Evolutionary conservation across 2,113 vertebrate genomes (phyloP).

Genomic region (Saccopteryx leptura): DNA sequence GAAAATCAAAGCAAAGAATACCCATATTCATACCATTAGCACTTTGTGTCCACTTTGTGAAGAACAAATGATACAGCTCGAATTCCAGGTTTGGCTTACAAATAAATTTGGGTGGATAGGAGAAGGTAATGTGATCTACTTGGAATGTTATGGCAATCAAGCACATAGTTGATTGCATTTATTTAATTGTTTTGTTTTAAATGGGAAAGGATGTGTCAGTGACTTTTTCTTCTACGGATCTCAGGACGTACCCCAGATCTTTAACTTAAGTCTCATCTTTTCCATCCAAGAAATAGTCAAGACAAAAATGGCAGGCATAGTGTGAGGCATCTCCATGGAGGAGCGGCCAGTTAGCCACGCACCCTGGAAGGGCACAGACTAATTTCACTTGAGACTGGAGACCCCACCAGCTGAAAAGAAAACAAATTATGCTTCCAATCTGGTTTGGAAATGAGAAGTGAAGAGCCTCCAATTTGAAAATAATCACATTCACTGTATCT

Average conservation of each 20-base stretch:
- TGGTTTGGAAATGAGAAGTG: conserved; percentile 69
- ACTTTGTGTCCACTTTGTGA: not conserved
- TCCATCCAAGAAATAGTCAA: conserved; percentile 41
- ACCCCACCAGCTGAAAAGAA: conserved; percentile 75
- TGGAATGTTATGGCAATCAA: not conserved
- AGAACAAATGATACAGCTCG: not conserved
- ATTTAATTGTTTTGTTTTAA: conserved; percentile 59
- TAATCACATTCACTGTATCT: conserved; percentile 73
- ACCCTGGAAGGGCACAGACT: not conserved
- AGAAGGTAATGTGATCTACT: not conserved
- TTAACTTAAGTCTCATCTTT: conserved; percentile 64
- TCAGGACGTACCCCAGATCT: conserved; percentile 38
- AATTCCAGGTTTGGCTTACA: not conserved
- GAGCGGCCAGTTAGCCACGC: not conserved
- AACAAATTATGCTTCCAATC: conserved; percentile 74
- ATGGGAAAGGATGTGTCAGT: not conserved
- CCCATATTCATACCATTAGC: not conserved
- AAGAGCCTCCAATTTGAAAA: conserved; percentile 78
- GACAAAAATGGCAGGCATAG: not conserved
- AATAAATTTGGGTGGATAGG: not conserved
- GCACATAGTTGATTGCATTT: not conserved
- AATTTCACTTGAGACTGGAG: conserved; percentile 55
- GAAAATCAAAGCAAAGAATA: not conserved
- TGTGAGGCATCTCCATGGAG: not conserved
- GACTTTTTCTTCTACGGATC: conserved; percentile 35